Evolutionary conservation across 2,888 invertebrate species (phyloP).

Genomic region (Epirrhoe alternata): DNA sequence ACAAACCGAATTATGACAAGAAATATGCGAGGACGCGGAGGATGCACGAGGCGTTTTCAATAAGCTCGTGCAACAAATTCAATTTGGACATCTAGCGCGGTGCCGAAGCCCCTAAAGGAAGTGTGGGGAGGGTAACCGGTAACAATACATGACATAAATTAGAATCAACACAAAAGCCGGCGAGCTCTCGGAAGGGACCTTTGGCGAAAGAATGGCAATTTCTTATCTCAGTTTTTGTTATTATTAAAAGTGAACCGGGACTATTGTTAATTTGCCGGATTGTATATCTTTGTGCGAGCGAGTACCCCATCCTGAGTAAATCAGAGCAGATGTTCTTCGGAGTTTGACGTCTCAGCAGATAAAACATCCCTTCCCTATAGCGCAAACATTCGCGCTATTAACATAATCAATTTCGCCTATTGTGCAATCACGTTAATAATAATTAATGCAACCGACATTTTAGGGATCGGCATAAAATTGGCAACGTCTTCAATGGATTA

Average conservation of each 20-base stretch:
- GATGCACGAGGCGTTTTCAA: slow-evolving; percentile 69
- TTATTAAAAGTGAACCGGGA: slow-evolving; percentile 74
- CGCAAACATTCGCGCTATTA: slow-evolving; percentile 59
- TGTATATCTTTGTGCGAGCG: slow-evolving; percentile 64
- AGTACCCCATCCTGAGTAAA: slow-evolving; percentile 61
- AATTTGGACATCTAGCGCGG: slow-evolving; percentile 66
- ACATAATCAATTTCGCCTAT: slow-evolving; percentile 66
- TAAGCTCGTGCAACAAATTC: slow-evolving; percentile 77
- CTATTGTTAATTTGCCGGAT: slow-evolving; percentile 76
- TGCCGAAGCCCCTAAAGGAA: slow-evolving; percentile 76
- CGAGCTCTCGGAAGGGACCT: slow-evolving; percentile 81
- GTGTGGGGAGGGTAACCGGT: slow-evolving; percentile 75
- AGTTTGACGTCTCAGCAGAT: slow-evolving; percentile 60
- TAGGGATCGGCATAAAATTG: slow-evolving; percentile 48
- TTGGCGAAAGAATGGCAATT: slow-evolving; percentile 81
- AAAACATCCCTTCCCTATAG: slow-evolving; percentile 62
- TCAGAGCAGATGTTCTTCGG: slow-evolving; percentile 77
- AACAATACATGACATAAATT: slow-evolving; percentile 84
- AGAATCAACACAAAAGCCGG: slow-evolving; percentile 81
- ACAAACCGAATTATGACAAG: slow-evolving; percentile 45
- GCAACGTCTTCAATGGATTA: slow-evolving; percentile 48
- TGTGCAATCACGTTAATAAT: slow-evolving; percentile 56
- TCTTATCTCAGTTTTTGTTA: slow-evolving; percentile 78
- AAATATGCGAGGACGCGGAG: slow-evolving; percentile 45
- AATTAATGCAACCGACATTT: slow-evolving; percentile 54